Evolutionary conservation across 1,140 invertebrate species (phyloP).

Genomic region (Notospermus geniculatus): DNA sequence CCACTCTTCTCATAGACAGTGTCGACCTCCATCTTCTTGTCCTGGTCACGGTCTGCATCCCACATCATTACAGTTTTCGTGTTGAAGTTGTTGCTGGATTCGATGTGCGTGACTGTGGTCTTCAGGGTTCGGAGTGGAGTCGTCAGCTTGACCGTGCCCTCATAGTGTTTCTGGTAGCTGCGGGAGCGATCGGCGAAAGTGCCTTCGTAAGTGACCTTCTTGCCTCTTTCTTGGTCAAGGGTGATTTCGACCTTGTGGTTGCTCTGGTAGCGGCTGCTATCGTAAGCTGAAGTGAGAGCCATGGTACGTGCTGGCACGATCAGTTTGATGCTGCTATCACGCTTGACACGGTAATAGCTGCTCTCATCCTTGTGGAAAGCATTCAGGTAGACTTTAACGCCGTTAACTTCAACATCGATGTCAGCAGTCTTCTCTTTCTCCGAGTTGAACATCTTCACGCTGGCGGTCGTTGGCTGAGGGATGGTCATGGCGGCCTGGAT

Average conservation of each 20-base stretch:
- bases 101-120: neutral
- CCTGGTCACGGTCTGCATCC: constrained; percentile 15
- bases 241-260: constrained; percentile 19
- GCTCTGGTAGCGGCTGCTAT: neutral
- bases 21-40: neutral
- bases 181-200: constrained; percentile 1
- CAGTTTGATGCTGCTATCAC: neutral
- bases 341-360: neutral
- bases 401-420: neutral
- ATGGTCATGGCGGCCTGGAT: neutral
- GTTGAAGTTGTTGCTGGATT: neutral
- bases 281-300: neutral
- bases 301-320: neutral
- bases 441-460: neutral
- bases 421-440: constrained; percentile 1
- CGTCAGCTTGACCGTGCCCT: neutral
- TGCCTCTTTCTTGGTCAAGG: constrained; percentile 19
- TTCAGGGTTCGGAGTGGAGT: constrained; percentile 4
- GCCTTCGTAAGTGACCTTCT: constrained; percentile 17
- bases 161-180: neutral
- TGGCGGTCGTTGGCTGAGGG: neutral
- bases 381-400: neutral
- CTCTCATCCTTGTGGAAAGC: neutral
- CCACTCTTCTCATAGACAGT: neutral
- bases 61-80: constrained; percentile 8